These are phyloP conservation scores for Microctonus hyperodae DNA, from an alignment of 2,888 invertebrate genomes.

Conservation along the genomic window DNA sequence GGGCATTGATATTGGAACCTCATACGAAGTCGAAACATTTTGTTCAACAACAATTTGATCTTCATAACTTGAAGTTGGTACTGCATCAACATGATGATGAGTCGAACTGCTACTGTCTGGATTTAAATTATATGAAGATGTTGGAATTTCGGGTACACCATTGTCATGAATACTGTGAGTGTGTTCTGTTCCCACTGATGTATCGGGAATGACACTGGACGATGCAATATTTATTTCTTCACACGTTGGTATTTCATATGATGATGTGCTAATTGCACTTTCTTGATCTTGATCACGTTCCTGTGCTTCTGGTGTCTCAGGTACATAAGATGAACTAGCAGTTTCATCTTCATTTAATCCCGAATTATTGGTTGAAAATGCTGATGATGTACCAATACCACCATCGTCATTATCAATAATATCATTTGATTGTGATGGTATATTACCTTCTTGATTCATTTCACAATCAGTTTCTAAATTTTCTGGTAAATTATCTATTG, in stretches of 20 bases:
- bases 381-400: conserved; percentile 27
- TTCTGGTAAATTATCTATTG: conserved; percentile 53
- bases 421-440: conserved; percentile 59
- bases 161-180: conserved; percentile 56
- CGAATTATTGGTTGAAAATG: conserved; percentile 50
- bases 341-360: conserved; percentile 60
- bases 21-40: conserved; percentile 59
- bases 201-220: conserved; percentile 56
- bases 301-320: conserved; percentile 60
- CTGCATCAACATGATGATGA: conserved; percentile 51
- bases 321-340: conserved; percentile 60
- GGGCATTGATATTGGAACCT: conserved; percentile 57
- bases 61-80: conserved; percentile 58
- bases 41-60: conserved; percentile 56
- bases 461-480: conserved; percentile 54
- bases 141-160: conserved; percentile 59
- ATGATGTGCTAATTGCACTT: conserved; percentile 61
- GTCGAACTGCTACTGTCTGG: conserved; percentile 58
- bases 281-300: conserved; percentile 61
- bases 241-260: conserved; percentile 60
- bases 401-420: conserved; percentile 54
- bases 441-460: conserved; percentile 55
- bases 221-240: conserved; percentile 60
- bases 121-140: conserved; percentile 58
- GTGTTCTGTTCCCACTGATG: conserved; percentile 53